Percentiles rank a stretch among this genome's conserved stretches.
These are phyloP conservation scores for roundworm (Caenorhabditis elegans) DNA, from an alignment of 1,140 invertebrate species.

Conservation along the genomic window DNA sequence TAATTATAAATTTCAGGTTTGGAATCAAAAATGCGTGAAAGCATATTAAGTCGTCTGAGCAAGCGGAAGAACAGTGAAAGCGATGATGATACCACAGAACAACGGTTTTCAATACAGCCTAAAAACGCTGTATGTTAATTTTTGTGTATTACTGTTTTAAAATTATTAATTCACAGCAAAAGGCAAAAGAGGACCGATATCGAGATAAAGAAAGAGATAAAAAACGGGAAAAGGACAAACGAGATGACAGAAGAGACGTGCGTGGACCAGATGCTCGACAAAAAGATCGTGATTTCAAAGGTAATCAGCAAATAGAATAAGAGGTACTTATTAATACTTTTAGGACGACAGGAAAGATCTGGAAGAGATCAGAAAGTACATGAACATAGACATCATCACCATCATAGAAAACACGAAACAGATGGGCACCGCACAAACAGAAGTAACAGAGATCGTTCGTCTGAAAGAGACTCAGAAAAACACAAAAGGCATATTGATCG, in stretches of 20 bases:
- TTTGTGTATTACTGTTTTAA: neutral
- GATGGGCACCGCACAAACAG: neutral
- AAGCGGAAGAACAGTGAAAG: neutral
- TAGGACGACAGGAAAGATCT: neutral
- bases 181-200: constrained; percentile 5
- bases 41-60: neutral
- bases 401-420: neutral
- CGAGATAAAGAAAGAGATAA: neutral
- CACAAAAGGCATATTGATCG: neutral
- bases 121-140: neutral
- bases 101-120: constrained; percentile 29
- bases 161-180: neutral
- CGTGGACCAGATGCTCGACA: neutral
- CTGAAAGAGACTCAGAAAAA: neutral
- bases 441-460: neutral
- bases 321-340: neutral
- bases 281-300: neutral
- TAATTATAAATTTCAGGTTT: neutral
- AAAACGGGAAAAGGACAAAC: neutral
- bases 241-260: neutral
- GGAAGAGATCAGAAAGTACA: neutral
- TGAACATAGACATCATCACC: neutral
- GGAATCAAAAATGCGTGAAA: constrained; percentile 1
- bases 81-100: constrained; percentile 14
- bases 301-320: neutral